phyloP scores from a whole-genome alignment of 2,797 vertebrate species.

The Enteromius treurensis region DNA sequence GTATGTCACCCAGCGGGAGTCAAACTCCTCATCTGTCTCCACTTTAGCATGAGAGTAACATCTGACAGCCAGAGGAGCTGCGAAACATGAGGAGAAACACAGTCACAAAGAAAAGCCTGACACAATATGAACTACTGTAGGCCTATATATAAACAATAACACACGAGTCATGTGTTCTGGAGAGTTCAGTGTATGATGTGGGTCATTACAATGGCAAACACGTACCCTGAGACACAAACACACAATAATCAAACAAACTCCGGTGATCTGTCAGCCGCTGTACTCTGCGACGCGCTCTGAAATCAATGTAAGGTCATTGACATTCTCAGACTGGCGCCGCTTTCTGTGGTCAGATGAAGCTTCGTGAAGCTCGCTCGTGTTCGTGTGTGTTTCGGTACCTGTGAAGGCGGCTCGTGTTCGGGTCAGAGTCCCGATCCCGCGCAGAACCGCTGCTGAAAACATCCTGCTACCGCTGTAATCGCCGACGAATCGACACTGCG shows the following conservation, averaged over 20 bases:
- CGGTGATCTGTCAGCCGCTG: too few relatives aligned
- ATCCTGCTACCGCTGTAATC: slow-evolving; percentile 59
- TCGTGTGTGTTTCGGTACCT: slow-evolving; percentile 62
- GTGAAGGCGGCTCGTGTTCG: slow-evolving; percentile 64
- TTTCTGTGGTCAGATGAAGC: not conserved
- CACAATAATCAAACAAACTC: not conserved
- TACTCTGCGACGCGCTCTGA: not conserved
- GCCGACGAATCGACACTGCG: slow-evolving; percentile 45
- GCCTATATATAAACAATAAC: not conserved
- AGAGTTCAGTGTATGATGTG: not conserved
- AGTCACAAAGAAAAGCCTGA: not conserved
- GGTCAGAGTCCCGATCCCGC: slow-evolving; percentile 65
- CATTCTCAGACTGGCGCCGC: not conserved
- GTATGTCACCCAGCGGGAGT: slow-evolving; percentile 94
- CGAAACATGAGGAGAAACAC: not conserved
- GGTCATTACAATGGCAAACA: slow-evolving; percentile 14
- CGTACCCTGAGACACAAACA: not conserved
- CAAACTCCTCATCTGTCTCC: slow-evolving; percentile 95
- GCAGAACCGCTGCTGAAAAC: slow-evolving; percentile 72
- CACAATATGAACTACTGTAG: too few relatives aligned
- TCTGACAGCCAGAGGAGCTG: slow-evolving; percentile 79
- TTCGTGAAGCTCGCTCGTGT: not conserved
- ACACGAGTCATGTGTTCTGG: not conserved
- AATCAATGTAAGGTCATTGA: not conserved
- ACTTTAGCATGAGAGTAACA: slow-evolving; percentile 88